Base-by-base conservation (phyloP, 2,113 vertebrate species). In the Mormyrus iriodes region DNA sequence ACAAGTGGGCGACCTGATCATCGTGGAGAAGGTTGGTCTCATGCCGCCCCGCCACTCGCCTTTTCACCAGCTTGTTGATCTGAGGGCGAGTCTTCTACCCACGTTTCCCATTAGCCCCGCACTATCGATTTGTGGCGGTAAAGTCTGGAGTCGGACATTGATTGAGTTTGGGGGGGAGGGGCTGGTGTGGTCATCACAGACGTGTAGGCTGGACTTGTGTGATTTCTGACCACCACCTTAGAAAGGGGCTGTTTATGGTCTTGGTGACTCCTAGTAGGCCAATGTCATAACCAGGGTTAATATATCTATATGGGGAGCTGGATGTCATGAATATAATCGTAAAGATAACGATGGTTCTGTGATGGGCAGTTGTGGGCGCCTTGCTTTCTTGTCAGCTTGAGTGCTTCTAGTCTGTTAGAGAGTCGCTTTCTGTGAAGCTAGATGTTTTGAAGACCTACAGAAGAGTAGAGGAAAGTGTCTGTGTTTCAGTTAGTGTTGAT, bases 1-100 rank as follows among this genome's bases (percentile, higher is more conserved):
- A 92, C 98, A 98, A 95, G 98, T 99, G 90, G 98, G 98, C 95
- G 98, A 99, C 95, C 95, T 99, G 95, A 98, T 99, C 95, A 97
- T 99, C 91, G 98, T 99, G 89, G 98, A 99, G 93, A 99, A 99
- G 98, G 98, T 99, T 94, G 94, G 91, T 90, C 86, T 95, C 92
- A 92, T 19, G 85, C 55, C 87, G 27, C n/a, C 10, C 55, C 87
- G 27, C n/a, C 10, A 4, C 5, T 31, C 15, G 12, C 27, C 52
- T 85, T 65, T 76, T 21, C 17, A 19, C 35, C 13, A 65, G 55
- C 55, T 87, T 9, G 24, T 49, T 73, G 49, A 35, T 83, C 13
- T 42, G 6, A 82, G 35, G 35, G 35, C 8, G 46, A 4, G 61
- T 69, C 61, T 48, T 48, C 46, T 35, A 42, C 15, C 10, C 73